Base-by-base conservation (phyloP, 2,888 invertebrate species). In the Phlogophora meticulosa region DNA sequence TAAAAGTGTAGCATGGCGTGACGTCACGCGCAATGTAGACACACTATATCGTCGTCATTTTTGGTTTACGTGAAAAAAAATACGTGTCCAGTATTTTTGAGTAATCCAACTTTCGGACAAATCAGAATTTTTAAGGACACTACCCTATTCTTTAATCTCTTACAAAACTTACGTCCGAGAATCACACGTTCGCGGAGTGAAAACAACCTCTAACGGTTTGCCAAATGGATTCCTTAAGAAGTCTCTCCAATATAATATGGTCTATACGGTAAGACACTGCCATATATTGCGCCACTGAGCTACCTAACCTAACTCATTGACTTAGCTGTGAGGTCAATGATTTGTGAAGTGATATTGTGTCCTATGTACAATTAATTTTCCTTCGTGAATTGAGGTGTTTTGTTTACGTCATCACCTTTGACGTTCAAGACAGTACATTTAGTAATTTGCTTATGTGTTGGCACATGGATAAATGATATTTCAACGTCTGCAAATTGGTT, bases 211-310 rank as follows among this genome's bases (percentile, higher is more conserved):
- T 66, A 65, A 68, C 36, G 46, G 52, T 73, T 59, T 52, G 43
- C 55, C 67, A 63, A 81, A 73, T 73, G 67, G 74, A 70, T 73
- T 78, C 62, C 60, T 64, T 66, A 67, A 68, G 81, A 59, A 66
- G 60, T 72, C 48, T 71, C 34, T 55, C 51, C 49, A 61, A 66
- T 81, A 74, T 81, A 78, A 67, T 62, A 67, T 64, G 53, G 51
- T 77, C 53, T 56, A 42, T 46, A 49, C 36, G 51, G 34, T 71
- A 38, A 77, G 66, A 42, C 48, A 53, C 52, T 42, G 52, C 51
- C 24, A 60, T 70, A 68, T 57, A 62, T 74, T 45, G 49, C 45
- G 42, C 7, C 1, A 32, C 43, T 51, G 51, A 64, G 58, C 52
- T 40, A 56, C 46, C 56, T 38, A 56, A 56, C 46, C 56, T 38